These are phyloP conservation scores for Agapornis roseicollis DNA, from an alignment of 2,113 vertebrate genomes.

Conservation along the genomic window DNA sequence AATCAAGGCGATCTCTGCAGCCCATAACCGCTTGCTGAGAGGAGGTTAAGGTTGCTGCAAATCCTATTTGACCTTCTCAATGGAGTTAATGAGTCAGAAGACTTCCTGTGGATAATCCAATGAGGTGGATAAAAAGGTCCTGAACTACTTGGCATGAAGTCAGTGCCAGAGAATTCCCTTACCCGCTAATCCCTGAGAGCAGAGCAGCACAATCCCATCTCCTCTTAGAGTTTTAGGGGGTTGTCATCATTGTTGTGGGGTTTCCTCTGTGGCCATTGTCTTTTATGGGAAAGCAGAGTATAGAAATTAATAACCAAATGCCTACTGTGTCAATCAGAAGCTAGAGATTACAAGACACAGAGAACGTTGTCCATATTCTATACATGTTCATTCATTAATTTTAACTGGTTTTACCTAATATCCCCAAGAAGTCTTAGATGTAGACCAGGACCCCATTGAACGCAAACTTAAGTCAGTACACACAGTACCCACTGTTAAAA, in stretches of 20 bases:
- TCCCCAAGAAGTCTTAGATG: background rate
- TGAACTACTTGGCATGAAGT: constrained; percentile 55
- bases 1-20: background rate
- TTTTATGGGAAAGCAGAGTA: background rate
- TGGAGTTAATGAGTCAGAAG: constrained; percentile 65
- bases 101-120: constrained; percentile 63
- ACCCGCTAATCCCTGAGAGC: background rate
- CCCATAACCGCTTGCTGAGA: background rate
- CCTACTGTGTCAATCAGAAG: background rate
- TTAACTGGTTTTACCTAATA: background rate
- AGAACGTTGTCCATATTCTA: background rate
- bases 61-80: constrained; percentile 60
- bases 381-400: background rate
- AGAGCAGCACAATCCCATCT: background rate
- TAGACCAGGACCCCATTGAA: background rate
- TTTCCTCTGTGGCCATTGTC: background rate
- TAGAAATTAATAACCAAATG: background rate
- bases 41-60: constrained; percentile 32
- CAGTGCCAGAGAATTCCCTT: constrained; percentile 9
- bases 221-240: background rate
- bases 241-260: background rate
- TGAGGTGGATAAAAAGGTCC: constrained; percentile 67
- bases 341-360: too few relatives aligned
- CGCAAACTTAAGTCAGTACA: background rate
- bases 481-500: background rate